A percentile compares a stretch with the other conserved stretches of the same genome.
phyloP scores from a whole-genome alignment of 2,888 invertebrate genomes.

The Arrhopalites spinosus region DNA sequence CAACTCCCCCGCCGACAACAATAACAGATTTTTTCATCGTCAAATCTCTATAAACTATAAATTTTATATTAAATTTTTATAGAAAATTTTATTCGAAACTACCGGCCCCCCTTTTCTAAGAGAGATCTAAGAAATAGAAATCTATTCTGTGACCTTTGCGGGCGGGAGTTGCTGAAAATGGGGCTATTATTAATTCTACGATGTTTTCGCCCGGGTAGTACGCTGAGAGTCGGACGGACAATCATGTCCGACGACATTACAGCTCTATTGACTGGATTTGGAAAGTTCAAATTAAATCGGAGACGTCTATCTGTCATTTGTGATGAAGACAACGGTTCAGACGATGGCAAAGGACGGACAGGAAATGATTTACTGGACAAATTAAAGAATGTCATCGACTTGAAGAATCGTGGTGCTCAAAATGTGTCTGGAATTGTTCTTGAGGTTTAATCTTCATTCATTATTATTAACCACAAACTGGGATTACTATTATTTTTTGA shows the following conservation, averaged over 20 bases:
- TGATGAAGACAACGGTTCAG: conserved; percentile 19
- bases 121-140: background rate
- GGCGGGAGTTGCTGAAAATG: background rate
- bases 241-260: conserved; percentile 31
- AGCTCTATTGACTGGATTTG: conserved; percentile 25
- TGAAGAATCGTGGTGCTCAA: conserved; percentile 6
- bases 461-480: background rate
- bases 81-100: background rate
- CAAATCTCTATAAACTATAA: background rate
- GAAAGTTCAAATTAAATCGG: conserved; percentile 18
- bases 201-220: background rate
- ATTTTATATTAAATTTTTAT: background rate
- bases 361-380: background rate
- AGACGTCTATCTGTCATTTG: conserved; percentile 16
- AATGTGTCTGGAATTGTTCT: conserved; percentile 13
- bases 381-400: conserved; percentile 9
- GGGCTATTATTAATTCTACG: background rate
- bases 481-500: no score
- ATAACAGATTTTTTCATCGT: conserved; percentile 58
- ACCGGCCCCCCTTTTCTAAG: background rate
- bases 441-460: conserved; percentile 21
- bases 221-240: background rate
- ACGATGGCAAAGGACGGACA: background rate
- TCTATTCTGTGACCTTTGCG: background rate
- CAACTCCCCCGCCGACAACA: conserved; percentile 80